These are phyloP conservation scores for Eretmochelys imbricata DNA, from an alignment of 2,113 vertebrate species.

Conservation along the genomic window DNA sequence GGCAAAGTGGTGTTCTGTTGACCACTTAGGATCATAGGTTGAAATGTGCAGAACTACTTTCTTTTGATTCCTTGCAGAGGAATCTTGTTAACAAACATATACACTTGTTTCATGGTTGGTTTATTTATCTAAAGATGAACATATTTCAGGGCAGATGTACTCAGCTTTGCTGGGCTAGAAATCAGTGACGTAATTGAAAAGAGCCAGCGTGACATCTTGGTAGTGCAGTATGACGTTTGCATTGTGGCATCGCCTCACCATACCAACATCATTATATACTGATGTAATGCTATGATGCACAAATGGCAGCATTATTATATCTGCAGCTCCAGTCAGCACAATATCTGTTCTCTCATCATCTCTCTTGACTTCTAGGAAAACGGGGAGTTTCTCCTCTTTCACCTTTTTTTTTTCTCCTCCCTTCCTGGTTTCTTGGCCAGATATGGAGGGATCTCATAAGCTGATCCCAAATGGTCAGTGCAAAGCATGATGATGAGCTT, in stretches of 20 bases:
- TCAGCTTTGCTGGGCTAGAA: not conserved
- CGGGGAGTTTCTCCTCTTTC: not conserved
- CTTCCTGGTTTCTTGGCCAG: not conserved
- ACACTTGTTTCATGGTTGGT: not conserved
- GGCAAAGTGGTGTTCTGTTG: not conserved
- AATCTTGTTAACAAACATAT: not conserved
- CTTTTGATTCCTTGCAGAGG: not conserved
- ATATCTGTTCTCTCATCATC: not conserved
- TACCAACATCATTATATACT: not conserved
- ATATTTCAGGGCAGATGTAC: not conserved
- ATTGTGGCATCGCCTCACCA: not conserved
- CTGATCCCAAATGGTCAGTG: not conserved
- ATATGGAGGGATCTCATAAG: not conserved
- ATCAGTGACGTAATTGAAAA: not conserved
- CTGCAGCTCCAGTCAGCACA: not conserved
- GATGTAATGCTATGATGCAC: not conserved
- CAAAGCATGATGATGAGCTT: not conserved
- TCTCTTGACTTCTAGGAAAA: not conserved
- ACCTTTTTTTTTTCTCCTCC: not conserved
- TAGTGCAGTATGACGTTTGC: not conserved
- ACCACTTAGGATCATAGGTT: not conserved
- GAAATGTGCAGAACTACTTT: no score
- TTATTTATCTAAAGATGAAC: not conserved
- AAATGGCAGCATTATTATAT: not conserved
- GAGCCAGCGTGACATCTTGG: not conserved